Evolutionary conservation across 2,797 vertebrate genomes (phyloP), one percentile per base, ranked within the genome.

Genomic region (Nasua narica): DNA sequence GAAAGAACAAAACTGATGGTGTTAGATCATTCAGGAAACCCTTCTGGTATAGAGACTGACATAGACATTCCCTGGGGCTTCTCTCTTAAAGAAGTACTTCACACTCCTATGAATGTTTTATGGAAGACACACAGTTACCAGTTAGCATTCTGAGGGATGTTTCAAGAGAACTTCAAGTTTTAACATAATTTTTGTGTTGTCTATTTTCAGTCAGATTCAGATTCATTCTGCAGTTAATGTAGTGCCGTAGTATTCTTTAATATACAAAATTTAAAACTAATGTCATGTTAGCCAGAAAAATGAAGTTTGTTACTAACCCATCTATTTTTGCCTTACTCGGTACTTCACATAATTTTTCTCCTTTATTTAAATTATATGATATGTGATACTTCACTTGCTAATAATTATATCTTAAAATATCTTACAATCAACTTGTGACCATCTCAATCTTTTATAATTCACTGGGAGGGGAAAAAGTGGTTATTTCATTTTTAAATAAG

Each of bases 341-440:
- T 46, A 87, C 29, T 72, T 86, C 60, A 52, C 50, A 35, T 90
- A 19, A 37, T 84, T 91, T 96, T 96, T 86, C 56, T 78, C 29
- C 43, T 83, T 91, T 87, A 54, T 87, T 90, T 96, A 91, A 97
- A 65, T 89, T 60, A 69, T 70, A n/a, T 83, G 10, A 29, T 93
- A 93, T 54, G 35, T 88, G 88, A 84, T 95, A 91, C 48, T 83
- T 95, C 58, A 94, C 56, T 96, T 87, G 48, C 83, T 95, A 67
- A 37, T 90, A 52, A 65, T 40, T 90, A 9, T 27, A 86, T 94
- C 78, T 77, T 86, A 82, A 78, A 92, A 93, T 32, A 56, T 91
- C 84, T 96, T 84, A 93, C 58, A 81, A 77, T 84, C 67, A 89
- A 35, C 86, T 76, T 14, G 48, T 82, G 77, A 67, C 72, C 23